Conservation (phyloP, 2,797 vertebrate genomes). For the Pseudochirops corinnae region DNA sequence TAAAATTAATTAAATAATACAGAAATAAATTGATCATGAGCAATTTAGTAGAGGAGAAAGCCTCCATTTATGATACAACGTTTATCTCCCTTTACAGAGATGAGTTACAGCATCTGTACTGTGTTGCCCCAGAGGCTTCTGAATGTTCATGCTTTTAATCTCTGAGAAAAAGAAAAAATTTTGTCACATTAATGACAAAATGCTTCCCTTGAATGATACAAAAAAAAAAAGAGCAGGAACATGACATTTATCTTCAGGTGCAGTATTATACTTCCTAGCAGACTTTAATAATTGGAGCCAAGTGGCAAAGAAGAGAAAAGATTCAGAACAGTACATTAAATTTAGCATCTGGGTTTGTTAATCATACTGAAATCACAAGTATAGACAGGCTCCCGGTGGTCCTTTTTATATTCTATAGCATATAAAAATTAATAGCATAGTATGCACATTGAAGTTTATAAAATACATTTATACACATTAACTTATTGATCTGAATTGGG, state of each 20-base stretch:
- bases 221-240: background rate
- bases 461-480: background rate
- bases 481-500: background rate
- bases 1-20: background rate
- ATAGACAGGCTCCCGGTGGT: background rate
- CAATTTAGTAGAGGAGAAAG: background rate
- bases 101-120: background rate
- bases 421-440: background rate
- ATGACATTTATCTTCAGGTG: constrained; percentile 51
- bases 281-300: constrained; percentile 51
- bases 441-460: background rate
- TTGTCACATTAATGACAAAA: constrained; percentile 49
- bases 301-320: constrained; percentile 37
- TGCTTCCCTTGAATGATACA: constrained; percentile 1
- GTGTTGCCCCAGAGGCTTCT: background rate
- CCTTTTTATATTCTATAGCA: background rate
- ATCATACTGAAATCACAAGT: constrained; percentile 50
- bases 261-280: constrained; percentile 44
- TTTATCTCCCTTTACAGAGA: constrained; percentile 3
- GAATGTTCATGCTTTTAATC: constrained; percentile 25
- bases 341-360: constrained; percentile 59
- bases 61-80: background rate
- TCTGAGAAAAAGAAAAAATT: constrained; percentile 47
- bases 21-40: background rate
- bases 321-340: constrained; percentile 14